Conservation (phyloP, 2,113 vertebrate species). For the Podiceps cristatus region DNA sequence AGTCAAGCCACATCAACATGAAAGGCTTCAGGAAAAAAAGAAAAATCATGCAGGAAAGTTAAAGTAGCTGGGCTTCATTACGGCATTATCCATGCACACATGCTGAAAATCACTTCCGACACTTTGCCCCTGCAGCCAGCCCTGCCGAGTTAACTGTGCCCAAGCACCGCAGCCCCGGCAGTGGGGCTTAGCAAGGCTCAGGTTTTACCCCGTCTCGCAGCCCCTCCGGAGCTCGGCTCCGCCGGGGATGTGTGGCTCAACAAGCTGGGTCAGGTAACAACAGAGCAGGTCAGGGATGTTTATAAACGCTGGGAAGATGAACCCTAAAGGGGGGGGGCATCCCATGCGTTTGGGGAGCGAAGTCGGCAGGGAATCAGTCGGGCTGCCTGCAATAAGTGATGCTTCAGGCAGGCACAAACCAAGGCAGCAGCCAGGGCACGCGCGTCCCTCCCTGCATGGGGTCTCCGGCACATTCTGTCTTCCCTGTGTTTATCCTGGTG, state of each 20-base stretch:
- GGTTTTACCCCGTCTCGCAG: background rate
- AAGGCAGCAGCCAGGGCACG: background rate
- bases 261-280: background rate
- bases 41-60: background rate
- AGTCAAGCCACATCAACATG: background rate
- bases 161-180: rapidly evolving
- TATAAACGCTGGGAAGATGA: background rate
- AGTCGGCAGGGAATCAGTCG: conserved; percentile 2
- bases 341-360: background rate
- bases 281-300: background rate
- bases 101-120: background rate
- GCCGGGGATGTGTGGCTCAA: background rate
- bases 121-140: background rate
- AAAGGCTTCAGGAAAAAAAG: background rate
- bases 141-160: background rate
- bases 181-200: conserved; percentile 30
- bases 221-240: background rate
- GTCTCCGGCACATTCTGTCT: background rate
- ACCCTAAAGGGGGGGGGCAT: conserved; percentile 18
- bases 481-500: conserved; percentile 13
- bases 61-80: background rate
- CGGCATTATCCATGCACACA: background rate
- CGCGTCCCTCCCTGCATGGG: background rate
- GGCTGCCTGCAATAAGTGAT: background rate
- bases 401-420: conserved; percentile 20